These are phyloP conservation scores for Seira sanloemensis DNA, from an alignment of 2,888 invertebrate species.

Conservation along the genomic window DNA sequence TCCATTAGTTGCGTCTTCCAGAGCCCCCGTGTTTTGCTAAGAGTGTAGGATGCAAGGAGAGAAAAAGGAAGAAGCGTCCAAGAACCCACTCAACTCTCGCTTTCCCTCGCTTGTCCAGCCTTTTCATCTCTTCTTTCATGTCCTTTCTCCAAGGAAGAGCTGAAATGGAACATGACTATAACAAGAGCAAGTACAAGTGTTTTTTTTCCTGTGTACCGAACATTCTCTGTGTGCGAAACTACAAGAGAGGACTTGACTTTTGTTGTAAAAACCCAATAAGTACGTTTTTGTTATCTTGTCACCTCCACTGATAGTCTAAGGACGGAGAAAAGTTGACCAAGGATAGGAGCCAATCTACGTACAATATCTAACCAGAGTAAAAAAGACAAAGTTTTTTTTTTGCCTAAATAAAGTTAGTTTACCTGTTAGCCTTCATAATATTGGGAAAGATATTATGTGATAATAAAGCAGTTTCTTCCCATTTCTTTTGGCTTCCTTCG, in stretches of 20 bases:
- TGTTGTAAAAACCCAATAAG: slow-evolving; percentile 1
- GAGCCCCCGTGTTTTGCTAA: neutral
- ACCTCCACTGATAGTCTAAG: neutral
- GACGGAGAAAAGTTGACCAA: slow-evolving; percentile 8
- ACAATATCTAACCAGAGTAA: neutral
- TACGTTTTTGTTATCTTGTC: slow-evolving; percentile 2
- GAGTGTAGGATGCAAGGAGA: neutral
- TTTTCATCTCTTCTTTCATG: neutral
- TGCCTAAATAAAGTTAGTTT: neutral
- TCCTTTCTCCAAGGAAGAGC: neutral
- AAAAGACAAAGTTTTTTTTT: neutral
- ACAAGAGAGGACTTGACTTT: slow-evolving; percentile 6
- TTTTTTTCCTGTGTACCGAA: slow-evolving; percentile 5
- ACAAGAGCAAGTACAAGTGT: slow-evolving; percentile 18
- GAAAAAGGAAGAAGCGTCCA: neutral
- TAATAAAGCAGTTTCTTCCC: slow-evolving; percentile 8
- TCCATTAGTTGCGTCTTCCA: neutral
- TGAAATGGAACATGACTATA: neutral
- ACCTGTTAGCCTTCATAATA: neutral
- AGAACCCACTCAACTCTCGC: neutral
- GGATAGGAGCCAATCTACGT: neutral
- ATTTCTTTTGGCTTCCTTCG: neutral
- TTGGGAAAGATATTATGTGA: neutral
- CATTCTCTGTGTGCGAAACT: neutral
- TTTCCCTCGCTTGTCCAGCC: neutral